Conservation (phyloP, 2,797 vertebrate genomes). For the Novumbra hubbsi region DNA sequence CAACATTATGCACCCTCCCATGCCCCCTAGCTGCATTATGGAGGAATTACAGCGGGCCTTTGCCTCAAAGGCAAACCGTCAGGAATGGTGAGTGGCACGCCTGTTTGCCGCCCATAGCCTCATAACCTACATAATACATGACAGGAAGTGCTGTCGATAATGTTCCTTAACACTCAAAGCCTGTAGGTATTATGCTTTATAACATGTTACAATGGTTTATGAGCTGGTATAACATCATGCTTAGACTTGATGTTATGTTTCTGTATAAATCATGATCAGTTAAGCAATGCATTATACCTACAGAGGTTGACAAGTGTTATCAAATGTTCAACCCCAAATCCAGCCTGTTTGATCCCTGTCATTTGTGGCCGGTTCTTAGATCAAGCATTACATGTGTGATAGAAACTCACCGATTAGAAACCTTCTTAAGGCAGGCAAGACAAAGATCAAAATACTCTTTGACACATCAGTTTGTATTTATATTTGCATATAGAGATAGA, state of each 20-base stretch:
- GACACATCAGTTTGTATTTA: no score
- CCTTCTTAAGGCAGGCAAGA: no score
- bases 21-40: constrained; percentile 95
- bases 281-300: not conserved
- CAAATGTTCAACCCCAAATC: not conserved
- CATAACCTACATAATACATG: not conserved
- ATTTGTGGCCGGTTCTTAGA: not conserved
- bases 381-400: not conserved
- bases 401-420: no score
- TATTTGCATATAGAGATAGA: no score
- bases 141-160: not conserved
- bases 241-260: not conserved
- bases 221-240: not conserved
- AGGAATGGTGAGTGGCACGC: constrained; percentile 82
- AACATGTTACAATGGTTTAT: not conserved
- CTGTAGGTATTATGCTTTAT: not conserved
- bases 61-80: constrained; percentile 87
- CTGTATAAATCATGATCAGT: not conserved
- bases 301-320: not conserved
- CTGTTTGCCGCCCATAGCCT: not conserved
- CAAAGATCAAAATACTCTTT: no score
- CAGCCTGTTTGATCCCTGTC: no score
- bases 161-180: not conserved
- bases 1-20: constrained; percentile 88
- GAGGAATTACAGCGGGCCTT: constrained; percentile 95